Percentiles rank a stretch among this genome's conserved stretches.
phyloP scores from a whole-genome alignment of 92 coral and sea anemone genomes.

The Metridium senile region DNA sequence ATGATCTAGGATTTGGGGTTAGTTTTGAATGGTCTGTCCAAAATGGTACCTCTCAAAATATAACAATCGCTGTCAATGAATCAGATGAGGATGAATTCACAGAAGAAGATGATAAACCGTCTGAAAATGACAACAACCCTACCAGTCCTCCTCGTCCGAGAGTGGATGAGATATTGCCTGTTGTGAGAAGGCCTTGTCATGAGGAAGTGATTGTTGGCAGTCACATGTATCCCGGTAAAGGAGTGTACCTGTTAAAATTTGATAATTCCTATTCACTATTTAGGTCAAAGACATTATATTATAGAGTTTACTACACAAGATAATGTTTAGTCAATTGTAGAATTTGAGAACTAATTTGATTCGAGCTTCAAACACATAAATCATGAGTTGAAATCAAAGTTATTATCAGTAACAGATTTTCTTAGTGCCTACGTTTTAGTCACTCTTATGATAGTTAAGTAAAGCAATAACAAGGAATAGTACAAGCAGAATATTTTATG shows the following conservation, averaged over 20 bases:
- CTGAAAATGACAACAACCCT: constrained; percentile 41
- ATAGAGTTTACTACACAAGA: constrained; percentile 95
- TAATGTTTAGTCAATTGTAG: constrained; percentile 21
- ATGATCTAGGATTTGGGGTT: constrained; percentile 97
- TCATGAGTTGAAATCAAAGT: background rate
- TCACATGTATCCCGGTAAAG: constrained; percentile 97
- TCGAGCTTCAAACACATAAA: background rate
- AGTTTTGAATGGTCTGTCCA: constrained; percentile 97
- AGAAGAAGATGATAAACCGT: constrained; percentile 58
- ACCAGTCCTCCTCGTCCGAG: constrained; percentile 59
- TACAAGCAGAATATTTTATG: no score
- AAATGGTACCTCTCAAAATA: constrained; percentile 62
- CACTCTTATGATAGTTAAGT: no score
- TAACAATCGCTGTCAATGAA: constrained; percentile 91
- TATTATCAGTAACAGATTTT: no score
- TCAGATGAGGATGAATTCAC: constrained; percentile 87
- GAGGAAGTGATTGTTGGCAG: constrained; percentile 99
- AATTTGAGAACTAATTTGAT: background rate
- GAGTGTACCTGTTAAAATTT: constrained; percentile 93
- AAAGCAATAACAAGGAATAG: no score
- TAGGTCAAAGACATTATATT: constrained; percentile 95
- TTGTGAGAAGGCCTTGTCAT: constrained; percentile 92
- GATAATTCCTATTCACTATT: constrained; percentile 97
- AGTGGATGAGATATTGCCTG: constrained; percentile 96
- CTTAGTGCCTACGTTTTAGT: no score